Evolutionary conservation across 2,113 vertebrate species (phyloP).

Genomic region (Planiliza haematocheilus): DNA sequence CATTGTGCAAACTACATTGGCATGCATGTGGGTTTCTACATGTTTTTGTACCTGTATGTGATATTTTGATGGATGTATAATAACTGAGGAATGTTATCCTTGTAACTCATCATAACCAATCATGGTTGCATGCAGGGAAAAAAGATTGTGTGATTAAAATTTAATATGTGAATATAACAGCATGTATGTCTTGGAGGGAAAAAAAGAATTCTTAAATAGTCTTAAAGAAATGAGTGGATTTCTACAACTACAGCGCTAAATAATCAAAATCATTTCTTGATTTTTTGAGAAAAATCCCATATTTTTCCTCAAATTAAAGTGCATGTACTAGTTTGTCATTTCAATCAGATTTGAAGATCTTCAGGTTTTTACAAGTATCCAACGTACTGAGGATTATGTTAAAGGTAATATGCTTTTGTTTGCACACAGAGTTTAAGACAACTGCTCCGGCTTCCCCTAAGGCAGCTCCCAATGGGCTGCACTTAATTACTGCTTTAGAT

Average conservation of each 20-base stretch:
- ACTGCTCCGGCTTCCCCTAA: slow-evolving; percentile 15
- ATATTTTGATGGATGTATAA: slow-evolving; percentile 25
- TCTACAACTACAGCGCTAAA: no score
- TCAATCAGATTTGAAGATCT: slow-evolving; percentile 10
- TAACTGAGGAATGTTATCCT: neutral
- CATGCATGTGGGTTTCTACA: no score
- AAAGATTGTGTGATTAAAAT: slow-evolving; percentile 50
- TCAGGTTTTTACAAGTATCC: neutral
- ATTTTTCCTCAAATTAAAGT: no score
- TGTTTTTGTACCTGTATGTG: no score
- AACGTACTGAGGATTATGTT: neutral
- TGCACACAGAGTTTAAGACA: slow-evolving; percentile 35
- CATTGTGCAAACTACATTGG: no score
- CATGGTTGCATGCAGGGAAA: slow-evolving; percentile 8
- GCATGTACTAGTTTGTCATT: neutral
- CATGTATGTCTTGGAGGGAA: neutral
- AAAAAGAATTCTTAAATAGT: neutral
- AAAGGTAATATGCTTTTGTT: slow-evolving; percentile 27
- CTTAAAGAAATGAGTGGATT: no score
- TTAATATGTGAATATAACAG: slow-evolving; percentile 29
- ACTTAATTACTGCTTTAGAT: slow-evolving; percentile 54
- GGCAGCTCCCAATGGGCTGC: slow-evolving; percentile 38
- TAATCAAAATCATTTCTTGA: no score
- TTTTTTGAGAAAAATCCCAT: no score
- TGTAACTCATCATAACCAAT: slow-evolving; percentile 30